Percentiles rank a stretch among this genome's conserved stretches.
These are phyloP conservation scores for Apeira syringaria DNA, from an alignment of 2,888 invertebrate genomes.

Conservation along the genomic window DNA sequence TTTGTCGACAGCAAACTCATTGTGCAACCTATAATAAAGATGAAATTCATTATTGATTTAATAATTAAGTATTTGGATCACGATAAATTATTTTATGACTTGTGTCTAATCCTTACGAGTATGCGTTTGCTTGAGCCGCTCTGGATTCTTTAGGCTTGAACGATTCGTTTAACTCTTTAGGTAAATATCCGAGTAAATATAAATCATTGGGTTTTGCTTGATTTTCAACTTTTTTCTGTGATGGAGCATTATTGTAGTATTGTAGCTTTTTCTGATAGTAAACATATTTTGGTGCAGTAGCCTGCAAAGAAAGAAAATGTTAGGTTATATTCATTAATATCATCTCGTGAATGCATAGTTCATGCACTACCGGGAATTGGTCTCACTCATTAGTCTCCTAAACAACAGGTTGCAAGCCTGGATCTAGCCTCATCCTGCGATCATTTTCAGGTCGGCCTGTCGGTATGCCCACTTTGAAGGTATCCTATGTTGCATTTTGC, in stretches of 20 bases:
- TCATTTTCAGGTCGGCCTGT: no score
- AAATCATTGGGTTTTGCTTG: constrained; percentile 4
- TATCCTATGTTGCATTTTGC: no score
- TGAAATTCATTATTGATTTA: neutral
- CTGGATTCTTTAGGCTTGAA: neutral
- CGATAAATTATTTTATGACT: no score
- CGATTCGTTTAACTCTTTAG: neutral
- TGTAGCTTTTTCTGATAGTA: constrained; percentile 6
- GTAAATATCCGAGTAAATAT: constrained; percentile 5
- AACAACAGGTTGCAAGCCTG: no score
- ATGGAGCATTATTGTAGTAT: neutral
- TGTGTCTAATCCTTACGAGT: constrained; percentile 14
- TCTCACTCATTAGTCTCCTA: no score
- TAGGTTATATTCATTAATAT: no score
- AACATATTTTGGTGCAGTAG: constrained; percentile 7
- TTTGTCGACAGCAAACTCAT: constrained; percentile 2
- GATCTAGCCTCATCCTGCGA: no score
- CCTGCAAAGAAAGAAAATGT: constrained; percentile 2
- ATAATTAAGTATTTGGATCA: neutral
- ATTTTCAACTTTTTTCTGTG: constrained; percentile 6
- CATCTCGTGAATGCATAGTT: no score
- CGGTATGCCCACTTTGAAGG: no score
- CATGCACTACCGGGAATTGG: no score
- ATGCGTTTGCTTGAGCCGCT: neutral
- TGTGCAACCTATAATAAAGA: constrained; percentile 18